These are phyloP conservation scores for Triplophysa rosa DNA, from an alignment of 2,113 vertebrate genomes.

Conservation along the genomic window DNA sequence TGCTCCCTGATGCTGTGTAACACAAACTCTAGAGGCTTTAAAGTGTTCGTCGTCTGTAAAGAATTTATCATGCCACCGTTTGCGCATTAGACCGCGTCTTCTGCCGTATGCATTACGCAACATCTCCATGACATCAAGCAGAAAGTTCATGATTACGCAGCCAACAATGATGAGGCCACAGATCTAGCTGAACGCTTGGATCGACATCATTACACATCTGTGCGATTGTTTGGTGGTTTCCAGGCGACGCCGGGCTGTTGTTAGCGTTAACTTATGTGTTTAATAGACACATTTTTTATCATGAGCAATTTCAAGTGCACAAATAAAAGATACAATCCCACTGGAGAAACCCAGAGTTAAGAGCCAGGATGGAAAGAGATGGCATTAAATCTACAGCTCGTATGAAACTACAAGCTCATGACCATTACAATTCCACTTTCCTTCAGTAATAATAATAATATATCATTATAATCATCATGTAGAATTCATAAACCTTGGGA, in stretches of 20 bases:
- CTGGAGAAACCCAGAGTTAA: background rate
- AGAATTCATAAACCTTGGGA: too few relatives aligned
- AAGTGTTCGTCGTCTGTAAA: conserved; percentile 41
- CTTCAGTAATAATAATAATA: background rate
- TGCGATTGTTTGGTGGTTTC: conserved; percentile 53
- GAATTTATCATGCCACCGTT: conserved; percentile 46
- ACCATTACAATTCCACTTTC: background rate
- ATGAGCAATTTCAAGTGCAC: background rate
- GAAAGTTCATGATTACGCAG: conserved; percentile 33
- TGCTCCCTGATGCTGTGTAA: background rate
- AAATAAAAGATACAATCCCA: conserved; percentile 4
- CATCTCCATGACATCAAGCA: conserved; percentile 43
- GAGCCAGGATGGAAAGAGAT: conserved; percentile 18
- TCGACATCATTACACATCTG: conserved; percentile 49
- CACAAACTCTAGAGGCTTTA: background rate
- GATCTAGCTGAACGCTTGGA: conserved; percentile 29
- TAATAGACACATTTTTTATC: conserved; percentile 15
- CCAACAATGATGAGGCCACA: conserved; percentile 42
- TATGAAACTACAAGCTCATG: background rate
- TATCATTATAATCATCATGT: background rate
- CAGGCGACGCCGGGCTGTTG: conserved; percentile 46
- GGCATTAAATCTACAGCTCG: background rate
- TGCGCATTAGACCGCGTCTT: conserved; percentile 24
- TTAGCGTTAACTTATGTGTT: conserved; percentile 33
- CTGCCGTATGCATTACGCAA: conserved; percentile 41